These are phyloP conservation scores for Papilio aristodemus DNA, from an alignment of 1,140 invertebrate species.

Conservation along the genomic window DNA sequence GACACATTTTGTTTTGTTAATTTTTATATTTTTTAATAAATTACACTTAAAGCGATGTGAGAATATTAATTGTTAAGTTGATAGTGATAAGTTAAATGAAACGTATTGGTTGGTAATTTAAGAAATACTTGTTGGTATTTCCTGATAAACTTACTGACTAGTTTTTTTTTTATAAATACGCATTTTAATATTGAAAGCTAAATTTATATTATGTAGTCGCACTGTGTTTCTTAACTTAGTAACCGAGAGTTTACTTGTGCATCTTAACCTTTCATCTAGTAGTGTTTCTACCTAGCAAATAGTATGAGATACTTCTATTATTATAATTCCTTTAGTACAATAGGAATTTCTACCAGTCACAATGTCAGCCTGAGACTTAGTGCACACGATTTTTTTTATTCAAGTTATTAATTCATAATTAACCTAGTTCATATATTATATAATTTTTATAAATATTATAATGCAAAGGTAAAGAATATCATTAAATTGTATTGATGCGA, in stretches of 20 bases:
- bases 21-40: conserved; percentile 48
- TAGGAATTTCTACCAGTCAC: background rate
- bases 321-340: background rate
- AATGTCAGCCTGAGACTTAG: conserved; percentile 44
- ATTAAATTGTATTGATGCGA: background rate
- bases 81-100: conserved; percentile 32
- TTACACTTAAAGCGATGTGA: conserved; percentile 56
- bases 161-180: conserved; percentile 52
- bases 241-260: background rate
- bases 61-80: conserved; percentile 43
- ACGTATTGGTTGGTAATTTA: conserved; percentile 34
- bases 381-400: conserved; percentile 42
- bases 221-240: background rate
- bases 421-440: background rate
- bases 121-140: conserved; percentile 33
- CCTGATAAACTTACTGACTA: conserved; percentile 69
- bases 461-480: background rate
- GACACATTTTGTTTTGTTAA: conserved; percentile 51
- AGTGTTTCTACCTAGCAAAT: background rate
- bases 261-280: background rate
- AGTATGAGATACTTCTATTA: background rate
- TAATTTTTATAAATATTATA: background rate
- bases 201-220: background rate
- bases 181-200: background rate
- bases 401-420: conserved; percentile 31